Conservation (phyloP, 2,888 invertebrate species). For the Drosophila percnosoma region DNA sequence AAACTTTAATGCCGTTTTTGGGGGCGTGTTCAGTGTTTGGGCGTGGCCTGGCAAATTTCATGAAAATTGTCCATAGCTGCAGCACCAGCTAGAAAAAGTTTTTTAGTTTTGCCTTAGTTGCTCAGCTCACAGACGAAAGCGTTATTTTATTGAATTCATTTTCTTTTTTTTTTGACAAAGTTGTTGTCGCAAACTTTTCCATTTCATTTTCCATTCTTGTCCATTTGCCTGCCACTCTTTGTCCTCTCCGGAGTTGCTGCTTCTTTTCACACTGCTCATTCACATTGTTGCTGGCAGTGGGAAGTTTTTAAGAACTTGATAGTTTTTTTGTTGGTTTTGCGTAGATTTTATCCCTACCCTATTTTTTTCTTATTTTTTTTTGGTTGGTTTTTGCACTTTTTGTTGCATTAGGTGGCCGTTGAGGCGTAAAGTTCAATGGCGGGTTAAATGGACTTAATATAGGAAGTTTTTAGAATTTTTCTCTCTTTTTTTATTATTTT, state of each 20-base stretch:
- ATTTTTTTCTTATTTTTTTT: not conserved
- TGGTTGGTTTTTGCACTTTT: constrained; percentile 32
- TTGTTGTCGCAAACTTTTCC: constrained; percentile 77
- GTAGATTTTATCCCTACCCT: constrained; percentile 40
- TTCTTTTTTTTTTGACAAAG: constrained; percentile 30
- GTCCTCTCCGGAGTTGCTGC: constrained; percentile 16
- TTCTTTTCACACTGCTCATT: constrained; percentile 41
- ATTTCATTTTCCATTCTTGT: constrained; percentile 74
- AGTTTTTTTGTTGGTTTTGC: constrained; percentile 56
- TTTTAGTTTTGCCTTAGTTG: constrained; percentile 48
- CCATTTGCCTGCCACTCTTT: constrained; percentile 53
- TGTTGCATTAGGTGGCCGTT: constrained; percentile 72
- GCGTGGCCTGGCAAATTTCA: constrained; percentile 67
- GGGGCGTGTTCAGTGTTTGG: constrained; percentile 19
- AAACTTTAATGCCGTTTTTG: constrained; percentile 54
- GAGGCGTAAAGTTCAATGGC: constrained; percentile 81
- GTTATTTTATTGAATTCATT: constrained; percentile 78
- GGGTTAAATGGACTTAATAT: constrained; percentile 81
- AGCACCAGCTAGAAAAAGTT: constrained; percentile 38
- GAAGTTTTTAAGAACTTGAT: constrained; percentile 72
- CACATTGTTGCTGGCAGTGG: constrained; percentile 57
- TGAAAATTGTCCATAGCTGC: constrained; percentile 64
- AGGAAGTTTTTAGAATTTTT: constrained; percentile 71
- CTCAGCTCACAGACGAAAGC: constrained; percentile 62
- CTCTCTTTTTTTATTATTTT: constrained; percentile 23